These are phyloP conservation scores for Chionomys nivalis DNA, from an alignment of 2,113 vertebrate species.

Conservation along the genomic window DNA sequence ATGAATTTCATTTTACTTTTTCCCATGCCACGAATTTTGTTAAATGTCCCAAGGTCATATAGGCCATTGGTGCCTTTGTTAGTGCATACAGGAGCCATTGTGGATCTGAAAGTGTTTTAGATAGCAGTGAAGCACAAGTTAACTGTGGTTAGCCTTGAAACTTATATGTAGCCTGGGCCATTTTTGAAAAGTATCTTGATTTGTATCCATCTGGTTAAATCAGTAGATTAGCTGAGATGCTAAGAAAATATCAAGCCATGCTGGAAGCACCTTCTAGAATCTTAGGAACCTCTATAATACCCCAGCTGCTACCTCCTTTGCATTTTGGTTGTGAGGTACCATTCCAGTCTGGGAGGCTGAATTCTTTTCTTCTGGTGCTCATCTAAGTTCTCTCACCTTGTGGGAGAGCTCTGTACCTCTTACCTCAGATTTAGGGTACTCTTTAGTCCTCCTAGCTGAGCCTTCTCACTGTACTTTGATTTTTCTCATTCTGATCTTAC, in stretches of 20 bases:
- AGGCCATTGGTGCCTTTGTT: not conserved
- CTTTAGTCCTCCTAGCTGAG: not conserved
- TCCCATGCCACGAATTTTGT: not conserved
- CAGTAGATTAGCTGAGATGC: not conserved
- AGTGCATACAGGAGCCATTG: not conserved
- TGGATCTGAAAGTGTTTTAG: not conserved
- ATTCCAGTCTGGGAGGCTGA: not conserved
- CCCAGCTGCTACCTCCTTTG: not conserved
- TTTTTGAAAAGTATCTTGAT: slow-evolving; percentile 44
- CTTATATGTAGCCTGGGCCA: not conserved
- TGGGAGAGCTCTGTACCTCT: not conserved
- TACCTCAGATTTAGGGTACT: not conserved
- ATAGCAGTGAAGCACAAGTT: not conserved
- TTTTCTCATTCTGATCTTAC: slow-evolving; percentile 49
- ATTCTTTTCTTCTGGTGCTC: not conserved
- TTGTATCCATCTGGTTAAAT: not conserved
- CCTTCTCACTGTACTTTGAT: slow-evolving; percentile 32
- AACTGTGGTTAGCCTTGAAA: not conserved
- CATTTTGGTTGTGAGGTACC: not conserved
- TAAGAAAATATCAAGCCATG: not conserved
- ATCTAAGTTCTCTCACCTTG: not conserved
- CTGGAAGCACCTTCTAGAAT: not conserved
- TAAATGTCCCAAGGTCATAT: not conserved
- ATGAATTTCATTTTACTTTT: not conserved
- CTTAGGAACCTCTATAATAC: not conserved